Base-by-base conservation (phyloP, 2,797 vertebrate genomes). In the Gorsachius magnificus region DNA sequence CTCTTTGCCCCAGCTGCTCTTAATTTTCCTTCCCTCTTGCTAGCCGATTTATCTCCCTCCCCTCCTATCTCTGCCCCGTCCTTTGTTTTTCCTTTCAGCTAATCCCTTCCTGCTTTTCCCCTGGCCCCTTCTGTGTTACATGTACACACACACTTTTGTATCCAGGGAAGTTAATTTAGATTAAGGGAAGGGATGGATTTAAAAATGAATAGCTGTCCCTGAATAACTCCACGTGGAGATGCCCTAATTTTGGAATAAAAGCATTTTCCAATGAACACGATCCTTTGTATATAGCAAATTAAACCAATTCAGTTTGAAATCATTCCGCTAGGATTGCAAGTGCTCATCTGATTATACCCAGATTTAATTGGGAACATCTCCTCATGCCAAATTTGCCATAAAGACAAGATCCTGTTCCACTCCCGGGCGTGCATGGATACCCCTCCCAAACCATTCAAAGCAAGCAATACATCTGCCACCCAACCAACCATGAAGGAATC, bases 51-150 rank as follows among this genome's bases (percentile, higher is more conserved):
- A 87, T 93, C 85, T 88, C 79, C 50, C 54, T 93, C 45, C 50
- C 11, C 41, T 93, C 57, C 2, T 83, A 90, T 96, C 85, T 88
- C 63, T 95, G 84, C 69, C 69, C n/a, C 31, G 79, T 96, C 79
- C 83, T 95, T 97, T 97, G 89, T 96, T 95, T 95, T 96, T 84
- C 58, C 87, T 90, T 95, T 89, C 91, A 82, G 15, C 66, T 96
- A 97, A 96, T 93, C 93, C 89, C 87, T 96, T 96, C 96, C 93
- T 95, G 91, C 94, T 88, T 97, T 95, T 94, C 63, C 64, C 79
- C 19, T 8, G 63, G 83, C 76, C 83, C 48, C 58, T 78, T 94
- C 87, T 93, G 79, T 83, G 64, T 83, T 72, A 63, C 68, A 81
- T 26, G 79, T 17, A 94, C 56, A 91, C 74, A 89, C 53, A 86